These are phyloP conservation scores for Anableps anableps DNA, from an alignment of 2,797 vertebrate genomes.

Conservation along the genomic window DNA sequence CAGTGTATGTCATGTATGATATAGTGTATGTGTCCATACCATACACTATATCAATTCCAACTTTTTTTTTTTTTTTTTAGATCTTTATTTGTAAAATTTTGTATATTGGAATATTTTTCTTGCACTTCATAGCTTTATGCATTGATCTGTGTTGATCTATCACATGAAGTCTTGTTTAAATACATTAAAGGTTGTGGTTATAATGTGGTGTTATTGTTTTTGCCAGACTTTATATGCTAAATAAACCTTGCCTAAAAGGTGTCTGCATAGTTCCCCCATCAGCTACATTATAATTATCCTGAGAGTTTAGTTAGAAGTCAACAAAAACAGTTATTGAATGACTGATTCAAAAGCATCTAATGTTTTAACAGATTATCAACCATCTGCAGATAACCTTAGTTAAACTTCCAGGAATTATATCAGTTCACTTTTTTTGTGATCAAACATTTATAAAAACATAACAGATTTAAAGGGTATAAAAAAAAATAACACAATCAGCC, in stretches of 20 bases:
- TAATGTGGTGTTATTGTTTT: not conserved
- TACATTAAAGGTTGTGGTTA: not conserved
- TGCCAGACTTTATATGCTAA: not conserved
- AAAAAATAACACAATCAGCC: rapidly evolving
- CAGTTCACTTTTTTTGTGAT: not conserved
- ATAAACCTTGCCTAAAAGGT: not conserved
- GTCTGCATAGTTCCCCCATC: not conserved
- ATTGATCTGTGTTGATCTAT: not conserved
- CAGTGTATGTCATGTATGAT: too few relatives aligned
- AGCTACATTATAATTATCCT: not conserved
- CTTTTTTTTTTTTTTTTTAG: not conserved
- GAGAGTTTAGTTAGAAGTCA: not conserved
- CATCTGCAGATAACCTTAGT: not conserved
- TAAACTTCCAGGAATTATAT: not conserved
- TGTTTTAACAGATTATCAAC: not conserved
- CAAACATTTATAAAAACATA: not conserved
- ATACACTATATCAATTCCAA: too few relatives aligned
- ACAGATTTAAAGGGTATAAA: not conserved
- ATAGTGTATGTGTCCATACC: too few relatives aligned
- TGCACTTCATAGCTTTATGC: not conserved
- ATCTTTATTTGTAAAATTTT: not conserved
- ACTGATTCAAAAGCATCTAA: not conserved
- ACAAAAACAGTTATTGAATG: not conserved
- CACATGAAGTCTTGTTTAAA: not conserved
- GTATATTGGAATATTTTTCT: not conserved